phyloP scores from a whole-genome alignment of 2,797 vertebrate genomes.

The Anabas testudineus region DNA sequence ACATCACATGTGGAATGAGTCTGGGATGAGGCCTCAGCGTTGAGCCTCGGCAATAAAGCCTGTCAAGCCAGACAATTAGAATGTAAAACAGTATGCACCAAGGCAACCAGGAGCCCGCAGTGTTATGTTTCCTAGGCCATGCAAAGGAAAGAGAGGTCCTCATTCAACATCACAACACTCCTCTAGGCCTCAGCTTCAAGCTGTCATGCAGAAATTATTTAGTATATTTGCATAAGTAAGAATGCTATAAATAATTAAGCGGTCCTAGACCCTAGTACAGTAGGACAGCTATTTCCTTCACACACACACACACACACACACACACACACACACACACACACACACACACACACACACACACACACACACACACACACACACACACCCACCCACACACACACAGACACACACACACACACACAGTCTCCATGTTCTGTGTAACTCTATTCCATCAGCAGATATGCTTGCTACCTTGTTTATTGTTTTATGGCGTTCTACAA shows the following conservation, averaged over 20 bases:
- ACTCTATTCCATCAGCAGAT: slow-evolving; percentile 41
- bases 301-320: slow-evolving; percentile 41
- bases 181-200: slow-evolving; percentile 81
- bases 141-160: slow-evolving; percentile 69
- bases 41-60: slow-evolving; percentile 82
- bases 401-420: slow-evolving; percentile 33
- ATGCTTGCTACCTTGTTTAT: slow-evolving; percentile 37
- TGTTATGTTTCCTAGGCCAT: slow-evolving; percentile 78
- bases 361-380: slow-evolving; percentile 32
- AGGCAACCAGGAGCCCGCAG: slow-evolving; percentile 76
- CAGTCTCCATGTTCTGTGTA: slow-evolving; percentile 49
- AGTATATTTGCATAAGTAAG: slow-evolving; percentile 88
- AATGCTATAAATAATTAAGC: slow-evolving; percentile 85
- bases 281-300: slow-evolving; percentile 48
- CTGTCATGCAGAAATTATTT: slow-evolving; percentile 87
- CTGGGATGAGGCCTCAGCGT: slow-evolving; percentile 78
- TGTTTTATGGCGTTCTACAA: slow-evolving; percentile 45
- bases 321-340: slow-evolving; percentile 41
- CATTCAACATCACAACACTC: slow-evolving; percentile 80
- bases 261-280: slow-evolving; percentile 55
- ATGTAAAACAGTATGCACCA: slow-evolving; percentile 83
- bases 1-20: slow-evolving; percentile 83
- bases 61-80: slow-evolving; percentile 85
- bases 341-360: slow-evolving; percentile 41
- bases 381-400: too few species aligned